phyloP scores from a whole-genome alignment of 2,888 invertebrate species.

The Diachrysia chrysitis region DNA sequence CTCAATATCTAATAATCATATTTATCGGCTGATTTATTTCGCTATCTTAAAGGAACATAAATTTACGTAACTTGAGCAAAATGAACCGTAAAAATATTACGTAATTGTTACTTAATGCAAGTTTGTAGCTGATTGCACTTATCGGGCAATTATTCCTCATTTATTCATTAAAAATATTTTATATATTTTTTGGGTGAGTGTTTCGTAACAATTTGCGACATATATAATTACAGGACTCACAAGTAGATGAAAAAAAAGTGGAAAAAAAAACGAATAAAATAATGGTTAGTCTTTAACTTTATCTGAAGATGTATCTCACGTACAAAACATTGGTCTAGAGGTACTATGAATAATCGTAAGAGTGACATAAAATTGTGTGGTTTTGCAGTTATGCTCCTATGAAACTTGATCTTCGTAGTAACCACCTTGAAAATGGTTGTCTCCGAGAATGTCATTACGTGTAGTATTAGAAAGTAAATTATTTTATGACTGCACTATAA shows the following conservation, averaged over 20 bases:
- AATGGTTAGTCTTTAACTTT: conserved; percentile 4
- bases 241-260: no score
- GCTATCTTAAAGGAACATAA: conserved; percentile 40
- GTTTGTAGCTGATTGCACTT: not conserved
- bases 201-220: no score
- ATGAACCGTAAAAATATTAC: conserved; percentile 10
- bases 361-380: conserved; percentile 41
- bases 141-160: not conserved
- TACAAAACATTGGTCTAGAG: conserved; percentile 16
- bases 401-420: conserved; percentile 50
- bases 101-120: not conserved
- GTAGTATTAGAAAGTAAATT: conserved; percentile 51
- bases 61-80: conserved; percentile 25
- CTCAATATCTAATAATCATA: conserved; percentile 35
- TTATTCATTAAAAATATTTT: not conserved
- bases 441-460: conserved; percentile 35
- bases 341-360: conserved; percentile 21
- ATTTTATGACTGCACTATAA: conserved; percentile 37
- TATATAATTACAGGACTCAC: no score
- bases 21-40: conserved; percentile 41
- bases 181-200: no score
- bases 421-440: conserved; percentile 39
- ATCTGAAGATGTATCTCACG: conserved; percentile 29
- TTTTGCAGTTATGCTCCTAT: conserved; percentile 45
- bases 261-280: no score